Conservation (phyloP, 2,113 vertebrate species). For the Xiphorhynchus elegans region DNA sequence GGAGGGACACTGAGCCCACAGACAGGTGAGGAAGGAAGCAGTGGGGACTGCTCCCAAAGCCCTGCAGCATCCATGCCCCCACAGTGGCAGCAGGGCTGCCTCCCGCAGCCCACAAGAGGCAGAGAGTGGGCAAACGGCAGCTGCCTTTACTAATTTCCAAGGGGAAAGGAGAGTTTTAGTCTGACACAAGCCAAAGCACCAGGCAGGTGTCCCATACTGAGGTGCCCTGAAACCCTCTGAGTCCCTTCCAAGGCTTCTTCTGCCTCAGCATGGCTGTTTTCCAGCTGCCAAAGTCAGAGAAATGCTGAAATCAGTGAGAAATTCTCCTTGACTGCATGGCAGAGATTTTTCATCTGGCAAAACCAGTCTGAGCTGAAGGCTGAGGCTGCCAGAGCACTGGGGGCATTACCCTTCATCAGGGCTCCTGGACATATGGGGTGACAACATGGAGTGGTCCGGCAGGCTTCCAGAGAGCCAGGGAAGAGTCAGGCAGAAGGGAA, state of each 20-base stretch:
- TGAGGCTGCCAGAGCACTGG: neutral
- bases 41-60: neutral
- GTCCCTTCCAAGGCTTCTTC: neutral
- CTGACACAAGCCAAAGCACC: neutral
- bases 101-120: neutral
- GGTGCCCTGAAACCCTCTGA: neutral
- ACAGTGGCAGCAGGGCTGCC: rapidly evolving
- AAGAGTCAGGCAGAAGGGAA: neutral
- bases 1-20: rapidly evolving
- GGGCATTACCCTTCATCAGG: neutral
- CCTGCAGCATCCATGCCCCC: neutral
- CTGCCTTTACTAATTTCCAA: neutral
- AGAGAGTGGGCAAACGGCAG: neutral
- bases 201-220: neutral
- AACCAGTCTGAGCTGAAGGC: neutral
- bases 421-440: neutral
- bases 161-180: neutral
- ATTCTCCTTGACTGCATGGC: neutral
- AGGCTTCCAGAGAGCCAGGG: neutral
- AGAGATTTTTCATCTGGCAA: neutral
- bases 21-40: neutral
- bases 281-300: neutral
- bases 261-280: neutral
- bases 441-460: rapidly evolving
- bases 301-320: neutral